Evolutionary conservation across 2,113 vertebrate genomes (phyloP).

Genomic region (Epinephelus moara): DNA sequence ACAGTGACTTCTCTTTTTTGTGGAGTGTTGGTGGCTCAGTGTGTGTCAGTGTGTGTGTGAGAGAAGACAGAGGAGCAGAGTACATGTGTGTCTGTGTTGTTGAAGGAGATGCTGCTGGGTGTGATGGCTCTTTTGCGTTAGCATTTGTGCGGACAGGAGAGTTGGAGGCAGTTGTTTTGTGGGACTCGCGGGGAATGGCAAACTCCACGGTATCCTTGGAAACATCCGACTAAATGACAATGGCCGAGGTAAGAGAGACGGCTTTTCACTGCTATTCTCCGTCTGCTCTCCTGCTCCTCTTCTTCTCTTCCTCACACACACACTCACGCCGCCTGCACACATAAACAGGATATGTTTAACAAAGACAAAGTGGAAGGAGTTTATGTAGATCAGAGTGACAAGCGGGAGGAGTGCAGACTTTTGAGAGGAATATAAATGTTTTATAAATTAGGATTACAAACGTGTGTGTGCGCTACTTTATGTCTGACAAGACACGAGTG

Average conservation of each 20-base stretch:
- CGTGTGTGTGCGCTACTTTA: not conserved
- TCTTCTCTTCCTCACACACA: too few relatives aligned
- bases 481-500: not conserved
- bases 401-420: constrained; percentile 7
- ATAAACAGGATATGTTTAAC: constrained; percentile 32
- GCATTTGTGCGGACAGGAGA: constrained; percentile 90
- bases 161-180: constrained; percentile 88
- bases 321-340: constrained; percentile 1
- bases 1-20: constrained; percentile 47
- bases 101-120: constrained; percentile 70
- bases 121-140: constrained; percentile 89
- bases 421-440: not conserved
- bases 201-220: constrained; percentile 86
- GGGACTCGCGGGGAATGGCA: constrained; percentile 91
- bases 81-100: constrained; percentile 53
- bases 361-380: constrained; percentile 42
- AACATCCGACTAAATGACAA: constrained; percentile 88
- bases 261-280: constrained; percentile 25
- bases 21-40: constrained; percentile 39
- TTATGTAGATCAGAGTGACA: constrained; percentile 7
- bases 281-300: constrained; percentile 10
- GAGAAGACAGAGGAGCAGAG: constrained; percentile 34
- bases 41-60: constrained; percentile 26
- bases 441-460: not conserved
- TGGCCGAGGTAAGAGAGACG: constrained; percentile 94